Evolutionary conservation across 2,113 vertebrate genomes (phyloP).

Genomic region (Plotosus lineatus): DNA sequence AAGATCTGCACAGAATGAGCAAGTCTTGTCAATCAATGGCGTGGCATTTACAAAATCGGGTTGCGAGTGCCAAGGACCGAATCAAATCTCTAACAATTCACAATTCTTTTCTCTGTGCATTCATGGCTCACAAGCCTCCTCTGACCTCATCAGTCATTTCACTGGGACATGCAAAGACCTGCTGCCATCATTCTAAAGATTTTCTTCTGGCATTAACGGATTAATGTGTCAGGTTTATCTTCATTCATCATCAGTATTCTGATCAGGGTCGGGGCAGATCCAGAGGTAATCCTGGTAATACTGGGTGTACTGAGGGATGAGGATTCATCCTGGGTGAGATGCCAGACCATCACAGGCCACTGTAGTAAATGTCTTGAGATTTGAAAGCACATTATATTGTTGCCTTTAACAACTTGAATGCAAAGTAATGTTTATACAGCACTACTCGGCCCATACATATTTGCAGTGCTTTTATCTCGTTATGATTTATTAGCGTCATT

Average conservation of each 20-base stretch:
- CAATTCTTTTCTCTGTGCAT: slow-evolving; percentile 44
- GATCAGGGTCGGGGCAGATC: neutral
- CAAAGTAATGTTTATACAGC: neutral
- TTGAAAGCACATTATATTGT: neutral
- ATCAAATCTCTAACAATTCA: slow-evolving; percentile 59
- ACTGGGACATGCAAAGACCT: neutral
- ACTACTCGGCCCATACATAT: neutral
- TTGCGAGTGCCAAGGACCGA: slow-evolving; percentile 50
- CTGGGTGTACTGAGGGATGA: too few species aligned
- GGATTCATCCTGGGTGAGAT: neutral
- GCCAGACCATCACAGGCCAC: neutral
- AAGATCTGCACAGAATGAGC: slow-evolving; percentile 57
- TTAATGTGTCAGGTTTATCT: neutral
- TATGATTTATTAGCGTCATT: neutral
- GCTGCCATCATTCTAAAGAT: neutral
- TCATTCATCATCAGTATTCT: neutral
- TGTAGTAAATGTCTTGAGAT: neutral
- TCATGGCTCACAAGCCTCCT: slow-evolving; percentile 30
- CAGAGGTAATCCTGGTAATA: neutral
- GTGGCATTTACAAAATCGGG: slow-evolving; percentile 68
- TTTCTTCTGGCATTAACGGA: neutral
- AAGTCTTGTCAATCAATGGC: slow-evolving; percentile 69
- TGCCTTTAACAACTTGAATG: neutral
- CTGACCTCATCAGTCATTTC: neutral
- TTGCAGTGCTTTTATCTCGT: neutral